Conservation (phyloP, 1,140 invertebrate genomes). For the Onthophagus taurus region DNA sequence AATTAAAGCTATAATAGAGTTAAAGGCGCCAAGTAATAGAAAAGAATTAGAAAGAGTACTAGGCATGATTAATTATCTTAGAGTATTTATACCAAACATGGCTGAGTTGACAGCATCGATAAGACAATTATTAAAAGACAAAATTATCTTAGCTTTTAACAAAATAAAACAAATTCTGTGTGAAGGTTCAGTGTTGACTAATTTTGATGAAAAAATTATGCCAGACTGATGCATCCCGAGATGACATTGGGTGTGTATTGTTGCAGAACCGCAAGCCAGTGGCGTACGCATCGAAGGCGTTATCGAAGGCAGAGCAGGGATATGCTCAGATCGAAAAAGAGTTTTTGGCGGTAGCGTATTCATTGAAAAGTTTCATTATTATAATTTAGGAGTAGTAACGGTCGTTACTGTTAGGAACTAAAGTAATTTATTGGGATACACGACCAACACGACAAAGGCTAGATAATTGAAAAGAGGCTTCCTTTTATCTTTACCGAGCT, state of each 20-base stretch:
- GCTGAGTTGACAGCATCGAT: constrained; percentile 5
- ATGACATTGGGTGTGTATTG: no score
- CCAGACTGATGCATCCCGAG: constrained; percentile 28
- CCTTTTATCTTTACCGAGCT: no score
- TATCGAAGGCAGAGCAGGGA: constrained; percentile 26
- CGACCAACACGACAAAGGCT: no score
- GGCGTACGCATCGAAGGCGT: constrained; percentile 30
- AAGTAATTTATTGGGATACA: no score
- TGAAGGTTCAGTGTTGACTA: constrained; percentile 22
- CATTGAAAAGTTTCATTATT: no score
- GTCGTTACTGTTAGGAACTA: no score
- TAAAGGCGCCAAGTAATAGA: constrained; percentile 4
- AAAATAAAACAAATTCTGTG: constrained; percentile 23
- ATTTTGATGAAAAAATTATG: constrained; percentile 22
- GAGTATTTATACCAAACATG: constrained; percentile 10
- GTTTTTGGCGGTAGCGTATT: no score
- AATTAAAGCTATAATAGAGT: constrained; percentile 18
- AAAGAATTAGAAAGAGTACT: constrained; percentile 9
- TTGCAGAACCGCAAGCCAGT: constrained; percentile 28
- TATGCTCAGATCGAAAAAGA: constrained; percentile 40
- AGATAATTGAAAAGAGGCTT: no score
- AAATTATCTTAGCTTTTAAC: constrained; percentile 20
- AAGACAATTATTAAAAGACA: constrained; percentile 12
- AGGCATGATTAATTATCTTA: constrained; percentile 10
- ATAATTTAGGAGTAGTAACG: no score